Percentiles rank a stretch among this genome's conserved stretches.
Conservation (phyloP, 92 coral and sea anemone genomes). For the Diadumene lineata region DNA sequence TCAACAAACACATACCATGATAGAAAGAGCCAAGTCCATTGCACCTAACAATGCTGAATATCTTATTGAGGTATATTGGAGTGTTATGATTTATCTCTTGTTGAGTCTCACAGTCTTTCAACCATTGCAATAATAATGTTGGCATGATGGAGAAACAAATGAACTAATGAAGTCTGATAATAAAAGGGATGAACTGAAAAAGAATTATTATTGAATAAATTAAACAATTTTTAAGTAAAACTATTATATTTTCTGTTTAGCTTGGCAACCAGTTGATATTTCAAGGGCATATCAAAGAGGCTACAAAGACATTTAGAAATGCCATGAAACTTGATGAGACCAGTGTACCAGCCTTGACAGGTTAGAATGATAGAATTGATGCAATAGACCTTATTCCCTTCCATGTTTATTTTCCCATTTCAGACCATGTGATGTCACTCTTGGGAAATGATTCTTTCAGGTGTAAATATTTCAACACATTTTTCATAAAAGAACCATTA, state of each 20-base stretch:
- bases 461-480: no score
- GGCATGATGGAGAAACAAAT: no score
- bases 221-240: no score
- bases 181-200: no score
- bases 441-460: no score
- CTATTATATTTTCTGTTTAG: constrained; percentile 20
- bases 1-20: constrained; percentile 91
- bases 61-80: constrained; percentile 74
- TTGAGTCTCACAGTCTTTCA: no score
- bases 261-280: constrained; percentile 88
- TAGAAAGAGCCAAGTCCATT: constrained; percentile 93
- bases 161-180: no score
- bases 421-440: no score
- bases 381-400: not conserved
- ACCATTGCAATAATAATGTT: no score
- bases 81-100: not conserved
- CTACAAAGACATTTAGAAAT: constrained; percentile 90
- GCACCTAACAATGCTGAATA: constrained; percentile 84
- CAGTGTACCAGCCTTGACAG: constrained; percentile 97
- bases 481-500: no score
- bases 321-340: constrained; percentile 99
- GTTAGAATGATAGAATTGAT: constrained; percentile 52
- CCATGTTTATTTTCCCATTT: no score
- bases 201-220: no score
- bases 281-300: constrained; percentile 78